These are phyloP conservation scores for Seriola quinqueradiata DNA, from an alignment of 2,113 vertebrate genomes.

Conservation along the genomic window DNA sequence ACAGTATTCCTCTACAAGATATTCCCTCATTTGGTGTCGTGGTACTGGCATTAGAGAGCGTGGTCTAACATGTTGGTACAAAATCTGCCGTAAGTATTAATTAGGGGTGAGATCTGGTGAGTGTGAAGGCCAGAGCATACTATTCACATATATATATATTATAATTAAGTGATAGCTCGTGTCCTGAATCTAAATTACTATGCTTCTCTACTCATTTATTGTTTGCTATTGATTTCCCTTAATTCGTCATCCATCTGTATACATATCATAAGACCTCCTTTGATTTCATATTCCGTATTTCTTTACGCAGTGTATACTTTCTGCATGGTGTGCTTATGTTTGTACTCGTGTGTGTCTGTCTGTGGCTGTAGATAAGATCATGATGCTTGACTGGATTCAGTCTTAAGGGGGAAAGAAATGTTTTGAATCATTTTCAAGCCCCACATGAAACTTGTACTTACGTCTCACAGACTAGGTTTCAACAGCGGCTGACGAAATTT, in stretches of 20 bases:
- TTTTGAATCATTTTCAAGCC: slow-evolving; percentile 45
- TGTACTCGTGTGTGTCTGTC: background rate
- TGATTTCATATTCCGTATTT: background rate
- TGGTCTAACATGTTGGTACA: background rate
- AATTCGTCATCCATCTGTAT: background rate
- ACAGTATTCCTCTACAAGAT: background rate
- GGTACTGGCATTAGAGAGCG: background rate
- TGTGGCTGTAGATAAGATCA: slow-evolving; percentile 6
- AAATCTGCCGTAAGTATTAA: background rate
- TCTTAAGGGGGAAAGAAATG: slow-evolving; percentile 12
- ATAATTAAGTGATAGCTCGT: background rate
- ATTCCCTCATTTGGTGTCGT: too few relatives aligned
- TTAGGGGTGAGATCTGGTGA: background rate
- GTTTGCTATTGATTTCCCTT: background rate
- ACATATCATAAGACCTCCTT: background rate
- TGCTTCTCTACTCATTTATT: background rate
- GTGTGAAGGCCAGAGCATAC: background rate
- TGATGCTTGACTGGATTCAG: slow-evolving; percentile 15
- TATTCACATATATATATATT: background rate
- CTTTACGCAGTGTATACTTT: background rate
- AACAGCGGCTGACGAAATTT: slow-evolving; percentile 70
- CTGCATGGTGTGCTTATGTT: background rate
- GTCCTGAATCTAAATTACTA: background rate
- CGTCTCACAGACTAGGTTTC: slow-evolving; percentile 55
- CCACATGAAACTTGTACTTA: slow-evolving; percentile 55